Conservation (phyloP, 2,113 vertebrate genomes). For the Calyptomena viridis region DNA sequence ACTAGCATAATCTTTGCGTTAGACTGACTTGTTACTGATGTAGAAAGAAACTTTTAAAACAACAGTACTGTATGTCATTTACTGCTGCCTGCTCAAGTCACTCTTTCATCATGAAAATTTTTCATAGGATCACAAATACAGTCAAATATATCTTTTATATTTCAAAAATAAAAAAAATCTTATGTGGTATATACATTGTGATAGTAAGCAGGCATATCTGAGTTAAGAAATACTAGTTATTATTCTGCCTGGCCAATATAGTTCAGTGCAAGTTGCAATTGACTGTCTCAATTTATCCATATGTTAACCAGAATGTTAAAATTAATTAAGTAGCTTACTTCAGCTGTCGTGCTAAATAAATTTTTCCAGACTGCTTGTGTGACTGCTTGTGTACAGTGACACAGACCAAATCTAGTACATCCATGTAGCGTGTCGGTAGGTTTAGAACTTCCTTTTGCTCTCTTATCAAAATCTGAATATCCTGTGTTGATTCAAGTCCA, state of each 20-base stretch:
- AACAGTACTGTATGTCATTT: conserved; percentile 1
- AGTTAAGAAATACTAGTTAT: conserved; percentile 21
- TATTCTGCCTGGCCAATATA: neutral
- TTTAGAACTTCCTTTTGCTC: neutral
- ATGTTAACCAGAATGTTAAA: conserved; percentile 22
- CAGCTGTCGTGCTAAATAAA: neutral
- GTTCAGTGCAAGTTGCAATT: neutral
- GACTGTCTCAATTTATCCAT: neutral
- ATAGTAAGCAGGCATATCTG: neutral
- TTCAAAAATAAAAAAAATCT: conserved; percentile 8
- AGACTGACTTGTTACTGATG: conserved; percentile 3
- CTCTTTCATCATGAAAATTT: conserved; percentile 15
- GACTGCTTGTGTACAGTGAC: neutral
- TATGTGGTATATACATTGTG: neutral
- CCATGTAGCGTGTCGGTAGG: neutral
- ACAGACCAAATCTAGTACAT: neutral
- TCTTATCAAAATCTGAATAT: accelerated
- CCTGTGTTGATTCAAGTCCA: neutral
- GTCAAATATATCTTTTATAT: conserved; percentile 17
- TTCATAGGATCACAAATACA: conserved; percentile 13
- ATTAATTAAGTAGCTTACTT: neutral
- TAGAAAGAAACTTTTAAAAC: conserved; percentile 47
- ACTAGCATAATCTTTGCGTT: conserved; percentile 18
- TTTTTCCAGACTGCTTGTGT: neutral
- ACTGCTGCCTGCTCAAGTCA: conserved; percentile 28